Base-by-base conservation (phyloP, 2,113 vertebrate genomes). In the Todiramphus chloris region DNA sequence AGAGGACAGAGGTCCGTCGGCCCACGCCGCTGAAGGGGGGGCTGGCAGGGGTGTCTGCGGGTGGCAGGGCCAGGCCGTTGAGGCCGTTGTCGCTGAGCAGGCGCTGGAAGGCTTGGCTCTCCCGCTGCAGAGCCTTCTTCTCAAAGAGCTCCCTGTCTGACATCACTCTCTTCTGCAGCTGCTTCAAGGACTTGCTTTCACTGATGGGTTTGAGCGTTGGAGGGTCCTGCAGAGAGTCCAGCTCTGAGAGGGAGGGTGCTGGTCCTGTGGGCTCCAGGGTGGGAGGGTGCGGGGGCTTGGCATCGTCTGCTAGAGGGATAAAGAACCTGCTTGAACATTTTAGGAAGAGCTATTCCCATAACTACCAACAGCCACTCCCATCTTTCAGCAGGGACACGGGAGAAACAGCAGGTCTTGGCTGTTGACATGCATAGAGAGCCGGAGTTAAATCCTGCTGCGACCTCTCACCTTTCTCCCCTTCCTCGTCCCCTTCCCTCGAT, bases 241-340 rank as follows among this genome's bases (percentile, higher is more conserved):
- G 98, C 43, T 97, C 98, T 6, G 98, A 98, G 43, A 99, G 97
- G 75, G 98, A 98, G 58, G 98, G 99, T 28, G 98, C 98, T 0
- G 99, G 99, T 91, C 99, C 98, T 4, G 99, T 99, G 53, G 98
- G 99, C 94, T 99, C 99, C 96, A 99, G 98, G 83, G 98, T 99
- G 15, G 99, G 99, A 82, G 99, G 99, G 4, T 98, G 98, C 1
- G 98, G 98, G 89, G 98, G 98, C 96, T 98, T 99, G 93, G 98
- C 97, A 96, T 99, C 99, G 94, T 99, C 99, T 99, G 97, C 73
- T 98, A 98, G 92, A 97, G 74, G 96, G 96, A 96, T 81, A 97
- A 91, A 97, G 95, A 97, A 91, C 39, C 94, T 96, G 85, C 96
- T 95, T 98, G 95, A 98, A 96, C 68, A 97, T 91, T 97, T 94